Evolutionary conservation across 2,888 invertebrate genomes (phyloP).

Genomic region (Metallyticus violacea): DNA sequence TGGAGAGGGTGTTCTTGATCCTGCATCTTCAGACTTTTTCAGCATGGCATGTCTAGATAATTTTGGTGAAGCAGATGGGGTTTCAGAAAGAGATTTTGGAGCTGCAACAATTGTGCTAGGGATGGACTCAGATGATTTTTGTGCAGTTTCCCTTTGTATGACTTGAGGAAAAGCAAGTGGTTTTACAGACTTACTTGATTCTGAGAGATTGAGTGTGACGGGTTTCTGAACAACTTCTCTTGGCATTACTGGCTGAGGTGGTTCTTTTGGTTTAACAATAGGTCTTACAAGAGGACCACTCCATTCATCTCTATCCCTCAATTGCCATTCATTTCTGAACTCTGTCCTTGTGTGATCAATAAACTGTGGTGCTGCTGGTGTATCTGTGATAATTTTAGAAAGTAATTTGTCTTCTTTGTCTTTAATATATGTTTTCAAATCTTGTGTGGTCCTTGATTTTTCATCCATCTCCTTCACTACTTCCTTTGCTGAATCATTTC

Average conservation of each 20-base stretch:
- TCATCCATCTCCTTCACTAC: neutral
- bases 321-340: slow-evolving; percentile 9
- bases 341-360: neutral
- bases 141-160: neutral
- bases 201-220: slow-evolving; percentile 28
- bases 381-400: neutral
- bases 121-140: neutral
- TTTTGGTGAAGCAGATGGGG: slow-evolving; percentile 32
- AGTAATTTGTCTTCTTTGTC: neutral
- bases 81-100: neutral
- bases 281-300: neutral
- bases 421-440: neutral
- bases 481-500: neutral
- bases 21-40: slow-evolving; percentile 41
- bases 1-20: slow-evolving; percentile 64
- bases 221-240: slow-evolving; percentile 28
- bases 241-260: neutral
- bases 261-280: neutral
- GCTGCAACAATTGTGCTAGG: neutral
- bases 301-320: slow-evolving; percentile 6
- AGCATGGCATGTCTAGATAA: slow-evolving; percentile 29
- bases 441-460: neutral
- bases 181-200: slow-evolving; percentile 15
- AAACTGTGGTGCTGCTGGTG: neutral
- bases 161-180: slow-evolving; percentile 2